These are phyloP conservation scores for Drosophila fulvimacula DNA, from an alignment of 2,888 invertebrate genomes.

Conservation along the genomic window DNA sequence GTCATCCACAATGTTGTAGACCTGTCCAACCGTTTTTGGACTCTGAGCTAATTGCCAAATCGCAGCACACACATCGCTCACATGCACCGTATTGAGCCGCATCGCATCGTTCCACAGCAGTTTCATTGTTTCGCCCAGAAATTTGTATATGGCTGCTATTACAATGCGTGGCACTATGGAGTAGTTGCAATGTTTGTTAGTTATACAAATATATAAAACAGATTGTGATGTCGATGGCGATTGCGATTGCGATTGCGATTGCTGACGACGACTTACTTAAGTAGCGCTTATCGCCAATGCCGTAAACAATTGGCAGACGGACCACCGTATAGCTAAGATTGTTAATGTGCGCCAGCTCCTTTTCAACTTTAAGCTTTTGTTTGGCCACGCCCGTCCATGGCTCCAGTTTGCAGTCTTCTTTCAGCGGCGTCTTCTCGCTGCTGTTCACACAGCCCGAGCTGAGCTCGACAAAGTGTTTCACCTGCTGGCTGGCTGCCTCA, in stretches of 20 bases:
- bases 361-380: slow-evolving; percentile 93
- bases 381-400: slow-evolving; percentile 94
- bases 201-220: slow-evolving; percentile 20
- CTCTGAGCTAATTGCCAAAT: slow-evolving; percentile 89
- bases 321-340: slow-evolving; percentile 91
- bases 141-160: slow-evolving; percentile 94
- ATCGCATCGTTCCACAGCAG: slow-evolving; percentile 94
- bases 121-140: slow-evolving; percentile 95
- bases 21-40: slow-evolving; percentile 87
- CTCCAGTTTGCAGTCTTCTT: slow-evolving; percentile 90
- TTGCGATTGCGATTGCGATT: slow-evolving; percentile 23
- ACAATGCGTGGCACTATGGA: slow-evolving; percentile 92
- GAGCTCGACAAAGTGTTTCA: slow-evolving; percentile 91
- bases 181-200: slow-evolving; percentile 12
- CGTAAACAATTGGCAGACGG: slow-evolving; percentile 94
- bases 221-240: slow-evolving; percentile 21
- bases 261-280: slow-evolving; percentile 88
- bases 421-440: slow-evolving; percentile 91
- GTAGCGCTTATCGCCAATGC: slow-evolving; percentile 92
- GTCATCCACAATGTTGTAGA: slow-evolving; percentile 93
- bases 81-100: slow-evolving; percentile 94
- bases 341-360: slow-evolving; percentile 88
- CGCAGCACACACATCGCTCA: slow-evolving; percentile 92
- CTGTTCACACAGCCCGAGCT: slow-evolving; percentile 93
- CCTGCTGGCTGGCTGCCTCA: slow-evolving; percentile 89